These are phyloP conservation scores for Meda fulgida DNA, from an alignment of 2,797 vertebrate species.

Conservation along the genomic window DNA sequence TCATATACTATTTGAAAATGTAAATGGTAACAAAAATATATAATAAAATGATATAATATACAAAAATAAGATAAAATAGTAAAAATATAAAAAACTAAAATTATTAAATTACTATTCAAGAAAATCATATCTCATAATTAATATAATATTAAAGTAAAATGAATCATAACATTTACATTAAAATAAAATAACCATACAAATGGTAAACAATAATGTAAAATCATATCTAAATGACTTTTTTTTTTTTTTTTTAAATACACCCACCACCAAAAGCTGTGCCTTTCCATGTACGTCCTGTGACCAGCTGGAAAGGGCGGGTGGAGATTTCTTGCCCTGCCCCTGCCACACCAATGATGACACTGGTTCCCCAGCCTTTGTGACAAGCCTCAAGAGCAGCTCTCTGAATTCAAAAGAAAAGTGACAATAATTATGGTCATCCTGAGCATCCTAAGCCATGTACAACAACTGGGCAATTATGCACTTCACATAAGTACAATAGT, in stretches of 20 bases:
- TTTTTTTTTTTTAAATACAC: too few species aligned
- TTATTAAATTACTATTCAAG: neutral
- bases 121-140: neutral
- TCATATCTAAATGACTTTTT: too few species aligned
- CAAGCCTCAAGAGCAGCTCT: constrained; percentile 93
- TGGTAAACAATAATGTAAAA: neutral
- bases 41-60: neutral
- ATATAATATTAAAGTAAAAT: too few species aligned
- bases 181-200: neutral
- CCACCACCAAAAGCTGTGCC: constrained; percentile 96
- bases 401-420: constrained; percentile 71
- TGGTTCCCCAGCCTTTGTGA: constrained; percentile 97
- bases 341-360: constrained; percentile 93
- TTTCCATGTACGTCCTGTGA: constrained; percentile 94
- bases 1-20: neutral
- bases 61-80: neutral
- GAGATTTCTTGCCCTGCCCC: constrained; percentile 92
- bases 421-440: neutral
- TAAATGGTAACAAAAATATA: neutral
- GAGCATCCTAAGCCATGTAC: neutral
- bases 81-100: neutral
- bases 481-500: neutral
- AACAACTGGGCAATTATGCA: neutral
- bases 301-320: constrained; percentile 94
- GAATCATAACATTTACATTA: too few species aligned